Base-by-base conservation (phyloP, 2,113 vertebrate species). In the Seriola rivoliana region DNA sequence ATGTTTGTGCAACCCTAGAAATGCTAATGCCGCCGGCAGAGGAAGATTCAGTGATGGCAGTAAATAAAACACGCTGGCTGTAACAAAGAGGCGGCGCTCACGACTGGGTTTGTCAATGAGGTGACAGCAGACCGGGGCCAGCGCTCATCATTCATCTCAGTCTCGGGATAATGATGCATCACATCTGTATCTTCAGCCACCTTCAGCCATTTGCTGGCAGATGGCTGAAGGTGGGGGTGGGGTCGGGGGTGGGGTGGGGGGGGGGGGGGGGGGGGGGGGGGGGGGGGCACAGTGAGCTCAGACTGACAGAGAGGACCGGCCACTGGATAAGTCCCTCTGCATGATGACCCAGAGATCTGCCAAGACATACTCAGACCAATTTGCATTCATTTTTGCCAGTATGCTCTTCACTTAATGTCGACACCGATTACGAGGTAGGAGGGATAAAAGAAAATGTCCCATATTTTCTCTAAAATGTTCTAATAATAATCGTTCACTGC, bases 141-240 rank as follows among this genome's bases (percentile, higher is more conserved):
- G 68, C 32, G 16, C 59, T 72, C 73, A 84, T 84, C 87, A 83
- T 86, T 73, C 62, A 74, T 80, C 46, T 75, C 75, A 29, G 66
- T 73, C 80, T 76, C 54, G 40, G 29, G 50, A 75, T 76, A 78
- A 87, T 85, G 88, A 89, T 55, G 83, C 83, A 84, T 78, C 71
- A 74, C 89, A 90, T 89, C 86, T 88, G 88, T 79, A 90, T 74
- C 80, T 75, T 57, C 60, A 48, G 63, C 63, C 76, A 76, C 42
- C 82, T 80, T 32, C 50, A 2, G 48, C 55, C 54, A 44, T 82
- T 83, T 71, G 57, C 65, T 48, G 44, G 54, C 85, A 80, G 66
- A 78, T 75, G 75, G 85, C 55, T 42, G 40, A 42, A 11, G 40
- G 40, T 42, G 40, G 40, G 40, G 5, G 38, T 38, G 38, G 5